Conservation (phyloP, 2,888 invertebrate genomes). For the Psylliodes chrysocephalus region DNA sequence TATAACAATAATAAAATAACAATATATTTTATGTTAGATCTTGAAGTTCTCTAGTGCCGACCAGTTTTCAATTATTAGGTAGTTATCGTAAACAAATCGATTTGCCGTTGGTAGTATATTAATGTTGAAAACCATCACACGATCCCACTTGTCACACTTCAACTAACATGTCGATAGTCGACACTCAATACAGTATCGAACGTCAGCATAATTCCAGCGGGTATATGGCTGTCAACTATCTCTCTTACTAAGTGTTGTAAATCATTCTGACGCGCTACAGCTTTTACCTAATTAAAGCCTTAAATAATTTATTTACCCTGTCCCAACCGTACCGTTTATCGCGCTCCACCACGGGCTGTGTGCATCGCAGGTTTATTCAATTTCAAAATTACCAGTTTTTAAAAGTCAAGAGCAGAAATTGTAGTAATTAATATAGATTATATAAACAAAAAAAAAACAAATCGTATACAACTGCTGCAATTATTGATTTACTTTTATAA, state of each 20-base stretch:
- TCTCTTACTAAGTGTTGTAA: conserved; percentile 38
- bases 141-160: conserved; percentile 24
- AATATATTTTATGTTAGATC: no score
- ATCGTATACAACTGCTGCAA: no score
- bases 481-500: no score
- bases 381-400: conserved; percentile 41
- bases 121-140: conserved; percentile 5
- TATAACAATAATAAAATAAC: no score
- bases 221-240: conserved; percentile 31
- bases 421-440: no score
- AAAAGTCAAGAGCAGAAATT: no score
- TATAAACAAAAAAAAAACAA: no score
- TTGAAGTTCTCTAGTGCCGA: no score
- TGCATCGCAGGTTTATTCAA: conserved; percentile 25
- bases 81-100: no score
- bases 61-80: no score
- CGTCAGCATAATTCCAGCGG: conserved; percentile 25
- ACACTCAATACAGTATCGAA: conserved; percentile 4
- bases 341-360: conserved; percentile 23
- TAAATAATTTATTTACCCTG: conserved; percentile 45
- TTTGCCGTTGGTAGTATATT: not conserved
- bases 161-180: conserved; percentile 21
- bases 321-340: conserved; percentile 30
- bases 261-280: conserved; percentile 40
- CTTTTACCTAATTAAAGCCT: conserved; percentile 51